Evolutionary conservation across 1,140 invertebrate species (phyloP), one percentile per base, ranked within the genome.

Genomic region (Plectrocnemia conspersa): DNA sequence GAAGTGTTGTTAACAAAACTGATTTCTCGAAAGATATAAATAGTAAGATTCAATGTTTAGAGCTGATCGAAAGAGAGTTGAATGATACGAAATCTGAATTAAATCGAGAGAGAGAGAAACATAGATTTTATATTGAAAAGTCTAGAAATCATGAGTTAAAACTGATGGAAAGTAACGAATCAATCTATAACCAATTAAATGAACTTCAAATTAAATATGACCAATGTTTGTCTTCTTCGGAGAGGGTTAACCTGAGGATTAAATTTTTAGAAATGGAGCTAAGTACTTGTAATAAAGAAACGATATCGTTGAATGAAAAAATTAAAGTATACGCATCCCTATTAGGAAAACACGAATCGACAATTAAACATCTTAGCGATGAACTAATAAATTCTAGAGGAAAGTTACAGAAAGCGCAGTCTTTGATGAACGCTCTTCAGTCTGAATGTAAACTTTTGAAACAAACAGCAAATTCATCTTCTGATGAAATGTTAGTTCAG

Each of bases 331-430:
- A 90, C 54, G 86, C 79, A 61, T 74, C 80, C 23, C 88, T 84
- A 1, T 85, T 91, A 46, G 81, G 84, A 0, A 93, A 94, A 73
- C 90, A 94, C 64, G 92, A 97, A 70, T 82, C 91, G 56, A 84
- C 84, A 6, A 75, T 91, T 19, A 84, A 82, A 68, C 82, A 87
- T 65, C 71, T 94, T 1, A 81, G 84, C 65, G 82, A 88, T 59
- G 88, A 93, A 64, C 69, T 86, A 21, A 75, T 91, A 64, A 73
- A 81, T 52, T 77, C 83, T 0, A 86, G 93, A 66, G 82, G 83
- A 32, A 83, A 83, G 64, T 65, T 87, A 11, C 80, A 85, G 2
- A 71, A 81, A 52, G 79, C 85, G 16, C 88, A 95, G 72, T 83
- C 89, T 0, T 79, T 82, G 59, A 64, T 86, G 4, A 82, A 85